These are phyloP conservation scores for Leucophora obtusa DNA, from an alignment of 2,888 invertebrate genomes.

Conservation along the genomic window DNA sequence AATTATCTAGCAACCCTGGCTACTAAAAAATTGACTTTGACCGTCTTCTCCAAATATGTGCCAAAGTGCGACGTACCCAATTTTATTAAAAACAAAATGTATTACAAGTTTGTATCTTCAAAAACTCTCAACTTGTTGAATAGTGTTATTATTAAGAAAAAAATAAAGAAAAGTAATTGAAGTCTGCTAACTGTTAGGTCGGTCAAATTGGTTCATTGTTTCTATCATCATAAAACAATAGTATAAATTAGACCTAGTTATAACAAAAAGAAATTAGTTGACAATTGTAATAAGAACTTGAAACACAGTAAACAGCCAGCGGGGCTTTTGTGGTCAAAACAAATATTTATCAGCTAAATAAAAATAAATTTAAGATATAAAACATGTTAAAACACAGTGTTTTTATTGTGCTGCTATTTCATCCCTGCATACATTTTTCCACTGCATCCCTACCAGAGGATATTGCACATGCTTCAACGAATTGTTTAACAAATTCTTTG, in stretches of 20 bases:
- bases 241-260: constrained; percentile 52
- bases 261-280: constrained; percentile 47
- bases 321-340: neutral
- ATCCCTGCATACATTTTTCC: constrained; percentile 15
- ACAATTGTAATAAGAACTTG: constrained; percentile 45
- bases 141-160: neutral
- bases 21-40: no score
- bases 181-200: constrained; percentile 6
- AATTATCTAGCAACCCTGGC: no score
- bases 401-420: constrained; percentile 28
- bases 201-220: constrained; percentile 33
- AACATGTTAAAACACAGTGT: constrained; percentile 28
- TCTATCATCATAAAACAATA: constrained; percentile 2
- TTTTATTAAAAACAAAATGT: no score
- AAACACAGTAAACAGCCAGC: constrained; percentile 15
- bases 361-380: constrained; percentile 8
- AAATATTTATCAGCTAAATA: neutral
- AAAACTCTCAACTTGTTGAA: no score
- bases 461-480: constrained; percentile 18
- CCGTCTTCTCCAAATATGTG: no score
- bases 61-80: no score
- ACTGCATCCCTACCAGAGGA: constrained; percentile 33
- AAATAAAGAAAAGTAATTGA: neutral
- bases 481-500: constrained; percentile 71
- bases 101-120: no score